phyloP scores from a whole-genome alignment of 2,113 vertebrate species.

The Barbus barbus region DNA sequence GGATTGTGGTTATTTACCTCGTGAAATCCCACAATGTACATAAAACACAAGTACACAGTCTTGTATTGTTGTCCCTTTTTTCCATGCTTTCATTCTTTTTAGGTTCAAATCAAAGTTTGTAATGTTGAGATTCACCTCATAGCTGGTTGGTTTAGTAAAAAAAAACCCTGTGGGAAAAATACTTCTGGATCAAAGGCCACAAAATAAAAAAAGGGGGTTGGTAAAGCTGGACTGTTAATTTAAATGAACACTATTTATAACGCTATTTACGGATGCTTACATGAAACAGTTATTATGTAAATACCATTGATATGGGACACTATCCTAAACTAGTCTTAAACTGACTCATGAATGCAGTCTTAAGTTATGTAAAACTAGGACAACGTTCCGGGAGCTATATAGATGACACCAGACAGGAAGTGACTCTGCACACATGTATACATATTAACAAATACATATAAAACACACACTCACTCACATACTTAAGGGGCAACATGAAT shows the following conservation, averaged over 20 bases:
- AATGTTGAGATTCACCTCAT: background rate
- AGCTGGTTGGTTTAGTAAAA: background rate
- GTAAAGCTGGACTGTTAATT: background rate
- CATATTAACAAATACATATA: constrained; percentile 23
- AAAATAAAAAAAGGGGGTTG: background rate
- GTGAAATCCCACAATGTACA: background rate
- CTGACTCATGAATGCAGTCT: background rate
- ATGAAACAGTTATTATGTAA: background rate
- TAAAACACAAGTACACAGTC: background rate
- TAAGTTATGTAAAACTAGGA: background rate
- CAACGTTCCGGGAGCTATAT: background rate
- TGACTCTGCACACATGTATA: background rate
- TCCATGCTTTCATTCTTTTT: background rate
- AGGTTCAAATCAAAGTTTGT: background rate
- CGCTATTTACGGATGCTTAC: background rate
- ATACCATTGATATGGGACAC: background rate
- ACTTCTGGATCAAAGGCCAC: background rate
- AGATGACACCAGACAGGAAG: background rate
- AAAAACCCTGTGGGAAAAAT: background rate
- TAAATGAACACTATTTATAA: no score
- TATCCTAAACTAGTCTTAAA: constrained; percentile 7
- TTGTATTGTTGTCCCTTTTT: background rate
- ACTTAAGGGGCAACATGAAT: background rate
- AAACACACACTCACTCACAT: background rate
- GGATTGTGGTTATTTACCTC: background rate